Evolutionary conservation across 2,888 invertebrate genomes (phyloP).

Genomic region (Tiphia femorata): DNA sequence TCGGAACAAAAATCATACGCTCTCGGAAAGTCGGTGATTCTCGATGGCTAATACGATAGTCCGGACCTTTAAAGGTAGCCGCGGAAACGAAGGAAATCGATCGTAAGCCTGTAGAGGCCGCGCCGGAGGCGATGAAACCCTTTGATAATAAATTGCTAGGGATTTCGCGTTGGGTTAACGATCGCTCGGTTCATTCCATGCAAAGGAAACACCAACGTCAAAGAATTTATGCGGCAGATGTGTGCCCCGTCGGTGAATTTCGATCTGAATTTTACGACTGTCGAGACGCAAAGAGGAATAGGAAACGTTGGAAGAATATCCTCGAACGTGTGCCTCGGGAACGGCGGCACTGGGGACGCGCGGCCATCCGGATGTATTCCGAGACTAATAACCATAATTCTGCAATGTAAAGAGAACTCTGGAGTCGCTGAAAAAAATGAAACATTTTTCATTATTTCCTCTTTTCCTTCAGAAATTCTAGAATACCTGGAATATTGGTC

Average conservation of each 20-base stretch:
- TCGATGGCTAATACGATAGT: neutral
- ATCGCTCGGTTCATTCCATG: conserved; percentile 36
- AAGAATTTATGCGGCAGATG: conserved; percentile 36
- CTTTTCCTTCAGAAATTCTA: too few species aligned
- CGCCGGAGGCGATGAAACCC: conserved; percentile 22
- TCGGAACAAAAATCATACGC: too few species aligned
- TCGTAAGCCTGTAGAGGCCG: conserved; percentile 30
- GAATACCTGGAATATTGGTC: too few species aligned
- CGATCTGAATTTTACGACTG: conserved; percentile 46
- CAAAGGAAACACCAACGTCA: conserved; percentile 13
- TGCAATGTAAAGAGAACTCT: too few species aligned
- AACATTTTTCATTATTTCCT: too few species aligned
- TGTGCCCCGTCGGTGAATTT: conserved; percentile 45
- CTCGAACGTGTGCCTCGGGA: too few species aligned
- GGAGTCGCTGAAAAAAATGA: too few species aligned
- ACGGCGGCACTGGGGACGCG: too few species aligned
- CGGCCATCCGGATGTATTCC: too few species aligned
- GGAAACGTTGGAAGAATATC: too few species aligned
- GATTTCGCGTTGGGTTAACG: conserved; percentile 42
- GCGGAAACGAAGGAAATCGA: conserved; percentile 6
- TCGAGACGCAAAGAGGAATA: conserved; percentile 23
- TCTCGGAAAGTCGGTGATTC: too few species aligned
- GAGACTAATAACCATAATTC: too few species aligned
- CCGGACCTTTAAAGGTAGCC: conserved; percentile 4
- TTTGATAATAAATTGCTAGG: conserved; percentile 40